phyloP scores from a whole-genome alignment of 2,797 vertebrate species.

The Ctenosaura bakeri region DNA sequence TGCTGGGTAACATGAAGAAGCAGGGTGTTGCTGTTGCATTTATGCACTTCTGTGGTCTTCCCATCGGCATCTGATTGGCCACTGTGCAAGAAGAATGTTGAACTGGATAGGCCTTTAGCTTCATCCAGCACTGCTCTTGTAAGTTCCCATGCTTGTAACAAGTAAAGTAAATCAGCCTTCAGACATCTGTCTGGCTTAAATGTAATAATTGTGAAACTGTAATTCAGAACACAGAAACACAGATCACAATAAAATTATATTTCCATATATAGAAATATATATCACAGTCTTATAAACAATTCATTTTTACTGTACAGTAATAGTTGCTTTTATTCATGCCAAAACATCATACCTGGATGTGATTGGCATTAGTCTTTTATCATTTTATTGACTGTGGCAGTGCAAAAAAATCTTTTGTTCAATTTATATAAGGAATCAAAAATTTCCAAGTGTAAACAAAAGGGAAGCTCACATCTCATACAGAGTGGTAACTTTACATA shows the following conservation, averaged over 20 bases:
- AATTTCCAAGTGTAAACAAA: not conserved
- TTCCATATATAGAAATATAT: not conserved
- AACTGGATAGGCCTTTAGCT: not conserved
- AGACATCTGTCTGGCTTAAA: not conserved
- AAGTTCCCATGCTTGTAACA: not conserved
- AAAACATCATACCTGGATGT: not conserved
- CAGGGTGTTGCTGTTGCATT: too few relatives aligned
- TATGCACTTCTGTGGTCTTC: too few relatives aligned
- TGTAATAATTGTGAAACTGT: slow-evolving; percentile 5
- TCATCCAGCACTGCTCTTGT: not conserved
- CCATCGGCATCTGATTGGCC: not conserved
- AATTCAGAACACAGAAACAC: not conserved
- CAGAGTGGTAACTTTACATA: not conserved
- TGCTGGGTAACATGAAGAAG: not conserved
- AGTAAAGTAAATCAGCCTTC: not conserved
- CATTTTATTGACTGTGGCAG: not conserved
- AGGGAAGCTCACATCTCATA: not conserved
- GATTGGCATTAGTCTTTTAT: not conserved
- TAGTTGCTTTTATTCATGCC: not conserved
- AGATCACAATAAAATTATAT: not conserved
- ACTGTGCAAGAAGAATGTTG: not conserved
- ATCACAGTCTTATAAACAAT: not conserved
- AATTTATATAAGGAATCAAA: not conserved
- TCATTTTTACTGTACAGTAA: not conserved
- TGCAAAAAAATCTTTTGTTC: not conserved